Base-by-base conservation (phyloP, 2,113 vertebrate species). In the Caranx melampygus region DNA sequence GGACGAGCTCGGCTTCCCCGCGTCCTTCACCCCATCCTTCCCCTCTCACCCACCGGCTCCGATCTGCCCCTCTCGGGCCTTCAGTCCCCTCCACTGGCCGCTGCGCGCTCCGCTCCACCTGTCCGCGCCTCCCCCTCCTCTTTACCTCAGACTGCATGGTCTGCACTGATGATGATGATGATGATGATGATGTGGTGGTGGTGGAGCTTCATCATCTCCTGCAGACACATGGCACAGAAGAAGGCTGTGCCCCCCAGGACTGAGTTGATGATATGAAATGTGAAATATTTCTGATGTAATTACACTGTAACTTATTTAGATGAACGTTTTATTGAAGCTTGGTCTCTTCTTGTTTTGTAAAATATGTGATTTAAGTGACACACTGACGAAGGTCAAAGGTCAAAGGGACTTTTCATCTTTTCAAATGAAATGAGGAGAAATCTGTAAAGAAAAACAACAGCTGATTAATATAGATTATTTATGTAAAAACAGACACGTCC, bases 291-390 rank as follows among this genome's bases (percentile, higher is more conserved):
- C n/a, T 84, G 70, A 75, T 86, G 66, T 68, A 81, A 69, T 79
- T 73, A 79, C 59, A 68, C 6, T 31, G 42, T 87, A 90, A 87
- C 5, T 90, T 88, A 90, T 92, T 91, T 81, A 89, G 18, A 83
- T 89, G 87, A 80, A 87, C 35, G 40, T 26, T 71, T 73, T 77
- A 37, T 75, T 49, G 4, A 47, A 67, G 35, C 2, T 44, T 49
- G 10, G 47, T 65, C 10, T 55, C 16, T 71, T 0, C 3, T 63
- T 66, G 0, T 62, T 26, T 76, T 9, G 3, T 66, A 42, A 42
- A 42, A 42, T 42, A 42, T 10, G 11, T 3, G 40, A 42, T 10
- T 10, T 42, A 42, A 42, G 6, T 42, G 8, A 10, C 40, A 10
- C 40, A 5, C 37, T 37, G 37, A 37, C 5, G 37, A 37, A 37